Evolutionary conservation across 2,888 invertebrate species (phyloP).

Genomic region (Pammene aurita): DNA sequence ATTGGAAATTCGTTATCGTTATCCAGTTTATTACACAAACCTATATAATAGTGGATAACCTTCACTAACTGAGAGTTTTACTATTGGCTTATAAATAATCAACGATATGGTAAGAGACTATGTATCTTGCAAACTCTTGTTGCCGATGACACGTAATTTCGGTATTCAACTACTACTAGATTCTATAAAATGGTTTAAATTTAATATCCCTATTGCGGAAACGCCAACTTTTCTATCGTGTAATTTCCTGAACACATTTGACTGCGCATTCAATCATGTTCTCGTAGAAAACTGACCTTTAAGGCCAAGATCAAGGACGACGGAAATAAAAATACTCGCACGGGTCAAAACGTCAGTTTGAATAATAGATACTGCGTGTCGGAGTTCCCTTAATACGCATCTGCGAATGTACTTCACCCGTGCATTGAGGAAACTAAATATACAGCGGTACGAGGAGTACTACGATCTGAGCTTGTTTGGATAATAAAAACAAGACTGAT

Average conservation of each 20-base stretch:
- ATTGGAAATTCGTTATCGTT: not conserved
- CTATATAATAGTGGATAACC: no score
- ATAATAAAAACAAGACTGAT: slow-evolving; percentile 41
- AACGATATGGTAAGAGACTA: no score
- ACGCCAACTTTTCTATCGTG: no score
- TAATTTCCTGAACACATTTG: not conserved
- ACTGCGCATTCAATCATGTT: slow-evolving; percentile 1
- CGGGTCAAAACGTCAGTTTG: slow-evolving; percentile 4
- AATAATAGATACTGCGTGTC: not conserved
- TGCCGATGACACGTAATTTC: no score
- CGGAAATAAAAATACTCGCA: slow-evolving; percentile 16
- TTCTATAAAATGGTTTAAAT: no score
- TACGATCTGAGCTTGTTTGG: slow-evolving; percentile 28
- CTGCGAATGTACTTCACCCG: not conserved
- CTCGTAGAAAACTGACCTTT: slow-evolving; percentile 7
- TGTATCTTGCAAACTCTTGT: no score
- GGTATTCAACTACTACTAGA: no score
- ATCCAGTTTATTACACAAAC: no score
- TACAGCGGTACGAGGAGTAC: slow-evolving; percentile 28
- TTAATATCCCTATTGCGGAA: no score
- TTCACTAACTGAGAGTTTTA: no score
- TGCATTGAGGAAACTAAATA: slow-evolving; percentile 22
- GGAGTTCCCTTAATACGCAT: slow-evolving; percentile 13
- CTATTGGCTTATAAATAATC: no score
- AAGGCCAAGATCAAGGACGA: slow-evolving; percentile 22